Evolutionary conservation across 1,140 invertebrate species (phyloP).

Genomic region (Drosophila fuyamai): DNA sequence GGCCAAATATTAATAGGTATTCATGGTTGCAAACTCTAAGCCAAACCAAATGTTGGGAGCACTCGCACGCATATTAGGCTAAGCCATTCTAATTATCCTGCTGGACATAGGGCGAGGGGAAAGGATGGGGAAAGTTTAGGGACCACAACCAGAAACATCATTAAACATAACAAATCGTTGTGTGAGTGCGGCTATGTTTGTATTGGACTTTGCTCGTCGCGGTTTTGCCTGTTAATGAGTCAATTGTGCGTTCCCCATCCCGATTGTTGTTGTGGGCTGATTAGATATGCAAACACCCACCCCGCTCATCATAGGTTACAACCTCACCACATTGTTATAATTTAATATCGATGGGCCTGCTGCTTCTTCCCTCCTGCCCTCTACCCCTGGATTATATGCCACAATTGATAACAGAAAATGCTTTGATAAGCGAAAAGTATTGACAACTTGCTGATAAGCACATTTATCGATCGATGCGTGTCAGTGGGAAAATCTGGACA

Average conservation of each 20-base stretch:
- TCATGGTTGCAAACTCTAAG: not conserved
- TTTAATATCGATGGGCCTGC: constrained; percentile 60
- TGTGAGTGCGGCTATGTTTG: constrained; percentile 15
- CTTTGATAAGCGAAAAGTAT: constrained; percentile 73
- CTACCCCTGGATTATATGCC: constrained; percentile 3
- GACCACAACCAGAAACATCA: constrained; percentile 58
- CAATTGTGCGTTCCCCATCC: constrained; percentile 61
- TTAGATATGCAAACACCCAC: constrained; percentile 54
- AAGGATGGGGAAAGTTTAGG: constrained; percentile 15
- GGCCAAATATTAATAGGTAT: constrained; percentile 27
- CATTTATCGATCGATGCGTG: constrained; percentile 69
- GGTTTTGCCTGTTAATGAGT: constrained; percentile 80
- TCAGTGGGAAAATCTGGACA: constrained; percentile 37
- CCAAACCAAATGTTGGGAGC: constrained; percentile 16
- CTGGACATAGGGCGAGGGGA: constrained; percentile 3
- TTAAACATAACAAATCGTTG: constrained; percentile 63
- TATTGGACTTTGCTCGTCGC: constrained; percentile 62
- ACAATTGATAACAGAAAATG: constrained; percentile 64
- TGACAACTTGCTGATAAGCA: constrained; percentile 69
- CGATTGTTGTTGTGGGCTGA: constrained; percentile 60
- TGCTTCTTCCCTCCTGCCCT: not conserved
- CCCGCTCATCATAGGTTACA: constrained; percentile 5
- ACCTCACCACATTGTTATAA: constrained; percentile 68
- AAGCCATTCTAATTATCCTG: constrained; percentile 59
- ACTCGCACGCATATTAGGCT: constrained; percentile 41